Percentiles rank a stretch among this genome's conserved stretches.
phyloP scores from a whole-genome alignment of 2,888 invertebrate species.

The Metopia argyrocephala region DNA sequence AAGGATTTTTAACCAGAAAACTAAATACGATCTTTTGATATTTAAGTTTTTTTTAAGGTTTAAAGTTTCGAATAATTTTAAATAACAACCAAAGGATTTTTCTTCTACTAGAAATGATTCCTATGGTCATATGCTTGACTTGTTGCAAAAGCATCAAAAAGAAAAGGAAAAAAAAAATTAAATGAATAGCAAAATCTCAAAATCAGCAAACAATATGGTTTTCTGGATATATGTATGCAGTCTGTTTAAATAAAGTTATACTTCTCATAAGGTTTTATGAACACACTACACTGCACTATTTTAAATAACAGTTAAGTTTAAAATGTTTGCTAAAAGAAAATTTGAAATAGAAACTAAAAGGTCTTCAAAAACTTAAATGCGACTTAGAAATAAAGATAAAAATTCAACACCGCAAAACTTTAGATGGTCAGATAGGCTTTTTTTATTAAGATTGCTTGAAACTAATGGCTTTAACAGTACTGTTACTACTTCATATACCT shows the following conservation, averaged over 20 bases:
- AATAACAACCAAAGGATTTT: slow-evolving; percentile 5
- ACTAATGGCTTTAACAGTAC: no score
- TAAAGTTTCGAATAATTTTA: not conserved
- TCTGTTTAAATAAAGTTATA: slow-evolving; percentile 17
- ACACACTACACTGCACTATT: no score
- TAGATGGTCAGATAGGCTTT: no score
- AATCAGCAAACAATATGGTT: slow-evolving; percentile 12
- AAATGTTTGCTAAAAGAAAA: not conserved
- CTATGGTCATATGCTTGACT: slow-evolving; percentile 43
- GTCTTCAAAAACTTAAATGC: no score
- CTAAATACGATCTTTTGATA: slow-evolving; percentile 18
- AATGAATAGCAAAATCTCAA: not conserved
- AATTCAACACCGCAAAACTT: no score
- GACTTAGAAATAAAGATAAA: no score
- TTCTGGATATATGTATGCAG: slow-evolving; percentile 27
- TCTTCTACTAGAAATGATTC: slow-evolving; percentile 7
- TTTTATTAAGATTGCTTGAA: no score
- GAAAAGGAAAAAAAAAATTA: not conserved
- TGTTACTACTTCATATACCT: no score
- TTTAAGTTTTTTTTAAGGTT: slow-evolving; percentile 8
- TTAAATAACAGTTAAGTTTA: no score
- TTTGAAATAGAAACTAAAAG: no score
- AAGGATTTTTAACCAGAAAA: slow-evolving; percentile 41
- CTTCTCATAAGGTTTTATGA: not conserved
- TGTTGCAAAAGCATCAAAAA: slow-evolving; percentile 9